Evolutionary conservation across 2,888 invertebrate genomes (phyloP).

Genomic region (Ryuthela nishihirai): DNA sequence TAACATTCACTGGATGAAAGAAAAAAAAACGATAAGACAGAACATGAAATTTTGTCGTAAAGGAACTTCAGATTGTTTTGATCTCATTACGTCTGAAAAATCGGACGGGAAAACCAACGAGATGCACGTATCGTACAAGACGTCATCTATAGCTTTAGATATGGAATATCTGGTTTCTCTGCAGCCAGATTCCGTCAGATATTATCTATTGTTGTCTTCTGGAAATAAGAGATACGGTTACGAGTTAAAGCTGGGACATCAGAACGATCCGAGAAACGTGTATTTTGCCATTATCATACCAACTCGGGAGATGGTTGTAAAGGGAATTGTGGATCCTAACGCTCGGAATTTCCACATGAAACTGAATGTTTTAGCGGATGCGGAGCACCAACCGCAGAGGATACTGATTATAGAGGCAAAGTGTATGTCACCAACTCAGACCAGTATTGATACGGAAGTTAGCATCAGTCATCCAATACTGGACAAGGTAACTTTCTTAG

Average conservation of each 20-base stretch:
- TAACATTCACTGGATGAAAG: conserved; percentile 11
- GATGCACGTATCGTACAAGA: no score
- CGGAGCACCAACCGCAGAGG: conserved; percentile 13
- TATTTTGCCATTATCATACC: conserved; percentile 22
- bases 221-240: conserved; percentile 28
- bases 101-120: no score
- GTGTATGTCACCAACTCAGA: no score
- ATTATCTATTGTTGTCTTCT: conserved; percentile 19
- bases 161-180: no score
- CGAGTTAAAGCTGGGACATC: conserved; percentile 16
- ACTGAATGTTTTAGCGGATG: conserved; percentile 13
- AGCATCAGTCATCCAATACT: conserved; percentile 14
- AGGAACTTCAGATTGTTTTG: no score
- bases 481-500: conserved; percentile 22
- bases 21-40: no score
- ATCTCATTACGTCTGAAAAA: no score
- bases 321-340: conserved; percentile 6
- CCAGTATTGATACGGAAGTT: no score
- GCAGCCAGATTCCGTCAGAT: conserved; percentile 5
- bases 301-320: conserved; percentile 18
- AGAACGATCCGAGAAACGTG: conserved; percentile 3
- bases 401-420: conserved; percentile 9
- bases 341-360: no score
- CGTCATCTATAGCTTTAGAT: no score
- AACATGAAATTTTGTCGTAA: conserved; percentile 18